Evolutionary conservation across 2,113 vertebrate species (phyloP), one percentile per base, ranked within the genome.

Genomic region (Hemiscyllium ocellatum): DNA sequence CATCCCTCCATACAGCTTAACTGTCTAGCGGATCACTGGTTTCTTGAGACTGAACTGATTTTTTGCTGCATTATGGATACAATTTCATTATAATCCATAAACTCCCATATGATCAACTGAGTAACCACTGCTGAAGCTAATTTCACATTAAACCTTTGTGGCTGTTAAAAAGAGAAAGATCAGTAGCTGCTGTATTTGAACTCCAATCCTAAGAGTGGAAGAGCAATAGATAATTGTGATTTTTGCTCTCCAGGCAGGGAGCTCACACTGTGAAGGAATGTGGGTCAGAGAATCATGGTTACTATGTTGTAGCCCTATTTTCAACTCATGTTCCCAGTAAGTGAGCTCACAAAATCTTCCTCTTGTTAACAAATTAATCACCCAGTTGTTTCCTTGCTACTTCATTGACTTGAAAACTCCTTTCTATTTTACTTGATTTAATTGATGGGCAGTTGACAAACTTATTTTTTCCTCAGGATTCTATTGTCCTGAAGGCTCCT

Each of bases 401-500:
- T 65, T 66, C n/a, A 4, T 66, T 83, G n/a, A 42, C 15, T 83
- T 37, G 19, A 83, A 17, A 83, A 15, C n/a, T 83, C 37, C n/a
- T 83, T 83, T 42, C n/a, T 42, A 83, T 42, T 42, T 42, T 83
- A 37, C 65, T n/a, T 91, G 20, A 90, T 61, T 47, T 52, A 29
- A 66, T 42, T 20, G 61, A 68, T 22, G 20, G 2, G 4, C 65
- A n/a, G 89, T 20, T 68, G 56, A 93, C 61, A 8, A 66, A 19
- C 15, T 61, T 56, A 66, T 93, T 93, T 66, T 33, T 66, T 68
- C 61, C 89, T 93, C n/a, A 93, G 89, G 89, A 7, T 93, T 93
- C 56, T 93, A 93, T 37, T 93, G 89, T 93, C 89, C 89, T 93
- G 89, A 93, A 93, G 56, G 89, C 66, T 66, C 89, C 37, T 93